These are phyloP conservation scores for Phycodurus eques DNA, from an alignment of 2,113 vertebrate species.

Conservation along the genomic window DNA sequence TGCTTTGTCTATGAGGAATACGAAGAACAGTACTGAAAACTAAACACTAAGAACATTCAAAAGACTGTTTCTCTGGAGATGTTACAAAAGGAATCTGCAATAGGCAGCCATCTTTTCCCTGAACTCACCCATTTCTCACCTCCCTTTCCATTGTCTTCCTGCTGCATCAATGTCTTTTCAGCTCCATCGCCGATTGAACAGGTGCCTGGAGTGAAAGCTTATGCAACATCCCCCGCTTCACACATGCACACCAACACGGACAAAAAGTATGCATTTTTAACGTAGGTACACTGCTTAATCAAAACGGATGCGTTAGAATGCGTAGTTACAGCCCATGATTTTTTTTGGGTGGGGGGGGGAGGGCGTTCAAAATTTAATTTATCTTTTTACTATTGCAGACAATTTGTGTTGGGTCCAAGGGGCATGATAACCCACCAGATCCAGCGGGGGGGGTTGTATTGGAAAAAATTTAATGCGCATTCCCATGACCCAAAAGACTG, in stretches of 20 bases:
- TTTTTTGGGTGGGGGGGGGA: too few relatives aligned
- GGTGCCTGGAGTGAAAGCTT: conserved; percentile 41
- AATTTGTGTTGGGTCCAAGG: too few relatives aligned
- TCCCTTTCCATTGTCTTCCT: conserved; percentile 30
- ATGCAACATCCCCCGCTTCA: conserved; percentile 21
- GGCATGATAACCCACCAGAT: too few relatives aligned
- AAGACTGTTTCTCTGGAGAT: conserved; percentile 20
- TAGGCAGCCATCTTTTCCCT: conserved; percentile 11
- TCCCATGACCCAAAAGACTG: too few relatives aligned
- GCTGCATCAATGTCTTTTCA: conserved; percentile 20
- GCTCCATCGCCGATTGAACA: conserved; percentile 22
- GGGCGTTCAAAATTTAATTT: too few relatives aligned
- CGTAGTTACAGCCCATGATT: too few relatives aligned
- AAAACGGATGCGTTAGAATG: neutral
- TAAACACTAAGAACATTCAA: conserved; percentile 6
- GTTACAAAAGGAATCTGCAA: conserved; percentile 31
- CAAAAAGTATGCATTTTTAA: neutral
- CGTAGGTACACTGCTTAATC: conserved; percentile 5
- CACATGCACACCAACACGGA: conserved; percentile 5
- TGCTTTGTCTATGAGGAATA: neutral
- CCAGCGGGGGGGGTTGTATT: too few relatives aligned
- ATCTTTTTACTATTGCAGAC: too few relatives aligned
- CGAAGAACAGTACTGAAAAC: neutral
- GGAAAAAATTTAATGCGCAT: too few relatives aligned
- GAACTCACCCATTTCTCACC: conserved; percentile 19